phyloP scores from a whole-genome alignment of 1,140 invertebrate species.

The Drosophila mojavensis region DNA sequence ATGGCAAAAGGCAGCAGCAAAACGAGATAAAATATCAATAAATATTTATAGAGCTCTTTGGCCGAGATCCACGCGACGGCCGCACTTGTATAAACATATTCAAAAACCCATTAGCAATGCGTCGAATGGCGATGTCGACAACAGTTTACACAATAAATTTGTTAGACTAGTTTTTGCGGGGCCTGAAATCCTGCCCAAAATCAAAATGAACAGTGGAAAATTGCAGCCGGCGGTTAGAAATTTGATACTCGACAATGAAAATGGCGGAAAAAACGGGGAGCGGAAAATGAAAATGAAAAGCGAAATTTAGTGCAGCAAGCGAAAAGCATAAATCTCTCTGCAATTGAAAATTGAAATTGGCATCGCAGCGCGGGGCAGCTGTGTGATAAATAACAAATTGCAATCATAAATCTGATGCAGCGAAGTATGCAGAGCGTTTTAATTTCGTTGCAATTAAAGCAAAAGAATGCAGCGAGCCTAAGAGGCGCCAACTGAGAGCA shows the following conservation, averaged over 20 bases:
- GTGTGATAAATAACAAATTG: slow-evolving; percentile 72
- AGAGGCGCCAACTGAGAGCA: slow-evolving; percentile 5
- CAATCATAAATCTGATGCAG: slow-evolving; percentile 66
- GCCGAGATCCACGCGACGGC: not conserved
- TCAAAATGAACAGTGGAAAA: slow-evolving; percentile 34
- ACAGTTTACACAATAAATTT: slow-evolving; percentile 72
- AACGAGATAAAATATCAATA: slow-evolving; percentile 55
- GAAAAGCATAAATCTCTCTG: slow-evolving; percentile 66
- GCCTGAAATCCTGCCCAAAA: not conserved
- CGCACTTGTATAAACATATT: slow-evolving; percentile 54
- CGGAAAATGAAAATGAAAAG: slow-evolving; percentile 21
- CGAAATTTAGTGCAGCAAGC: slow-evolving; percentile 13
- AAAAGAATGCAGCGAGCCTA: not conserved
- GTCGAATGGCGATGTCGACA: slow-evolving; percentile 55
- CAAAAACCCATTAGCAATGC: slow-evolving; percentile 54
- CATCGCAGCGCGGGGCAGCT: not conserved
- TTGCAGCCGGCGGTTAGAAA: slow-evolving; percentile 25
- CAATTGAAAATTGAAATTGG: slow-evolving; percentile 68
- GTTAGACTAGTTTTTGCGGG: slow-evolving; percentile 43
- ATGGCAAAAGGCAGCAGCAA: slow-evolving; percentile 42
- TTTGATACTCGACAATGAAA: not conserved
- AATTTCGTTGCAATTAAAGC: slow-evolving; percentile 73
- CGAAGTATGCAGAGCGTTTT: slow-evolving; percentile 62
- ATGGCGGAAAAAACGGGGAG: not conserved
- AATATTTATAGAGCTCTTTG: slow-evolving; percentile 68